phyloP scores from a whole-genome alignment of 1,140 invertebrate genomes.

The Colletes gigas region DNA sequence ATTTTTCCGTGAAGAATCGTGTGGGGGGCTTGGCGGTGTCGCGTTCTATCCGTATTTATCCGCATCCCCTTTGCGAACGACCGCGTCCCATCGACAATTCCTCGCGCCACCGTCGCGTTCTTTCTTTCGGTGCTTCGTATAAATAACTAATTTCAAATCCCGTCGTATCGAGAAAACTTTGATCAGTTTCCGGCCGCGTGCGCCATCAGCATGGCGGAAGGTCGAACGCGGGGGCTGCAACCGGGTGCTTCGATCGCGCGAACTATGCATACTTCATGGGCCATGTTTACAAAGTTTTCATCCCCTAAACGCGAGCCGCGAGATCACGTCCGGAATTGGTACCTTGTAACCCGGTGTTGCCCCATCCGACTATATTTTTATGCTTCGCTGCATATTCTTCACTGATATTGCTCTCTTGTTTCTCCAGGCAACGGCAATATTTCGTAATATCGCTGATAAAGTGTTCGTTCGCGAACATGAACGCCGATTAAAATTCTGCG shows the following conservation, averaged over 20 bases:
- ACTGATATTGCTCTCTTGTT: neutral
- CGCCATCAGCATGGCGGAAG: conserved; percentile 34
- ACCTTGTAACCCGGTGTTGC: neutral
- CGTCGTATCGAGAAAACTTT: conserved; percentile 74
- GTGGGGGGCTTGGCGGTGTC: neutral
- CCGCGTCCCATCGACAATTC: conserved; percentile 5
- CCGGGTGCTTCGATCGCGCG: conserved; percentile 47
- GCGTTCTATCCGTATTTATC: conserved; percentile 1
- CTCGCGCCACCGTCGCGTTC: conserved; percentile 27
- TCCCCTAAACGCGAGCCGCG: conserved; percentile 21
- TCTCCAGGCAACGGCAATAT: neutral
- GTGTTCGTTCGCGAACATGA: neutral
- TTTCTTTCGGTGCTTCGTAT: conserved; percentile 57
- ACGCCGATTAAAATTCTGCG: neutral
- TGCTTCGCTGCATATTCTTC: neutral
- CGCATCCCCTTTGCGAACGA: neutral
- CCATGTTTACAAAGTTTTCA: conserved; percentile 51
- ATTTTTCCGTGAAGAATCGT: neutral
- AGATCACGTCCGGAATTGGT: conserved; percentile 25
- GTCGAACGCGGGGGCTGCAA: conserved; percentile 25
- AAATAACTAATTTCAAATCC: conserved; percentile 75
- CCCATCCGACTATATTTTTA: neutral
- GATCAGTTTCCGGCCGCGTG: conserved; percentile 66
- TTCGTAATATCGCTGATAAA: neutral
- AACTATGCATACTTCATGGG: conserved; percentile 74